Evolutionary conservation across 2,888 invertebrate genomes (phyloP).

Genomic region (Lycia hirtaria): DNA sequence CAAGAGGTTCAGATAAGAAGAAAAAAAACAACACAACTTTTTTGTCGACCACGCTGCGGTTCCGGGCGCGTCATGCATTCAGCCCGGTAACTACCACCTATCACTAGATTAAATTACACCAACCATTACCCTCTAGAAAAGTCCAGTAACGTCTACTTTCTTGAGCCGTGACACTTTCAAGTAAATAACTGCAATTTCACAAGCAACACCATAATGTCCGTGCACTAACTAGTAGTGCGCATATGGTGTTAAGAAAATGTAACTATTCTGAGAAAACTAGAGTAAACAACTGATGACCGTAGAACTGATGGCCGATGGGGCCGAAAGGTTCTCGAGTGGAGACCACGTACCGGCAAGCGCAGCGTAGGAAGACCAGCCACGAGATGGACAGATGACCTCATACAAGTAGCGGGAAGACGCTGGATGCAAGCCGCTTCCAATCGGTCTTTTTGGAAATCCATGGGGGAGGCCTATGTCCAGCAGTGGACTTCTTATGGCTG

Average conservation of each 20-base stretch:
- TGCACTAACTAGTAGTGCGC: conserved; percentile 20
- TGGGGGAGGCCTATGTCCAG: no score
- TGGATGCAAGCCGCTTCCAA: no score
- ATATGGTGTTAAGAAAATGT: conserved; percentile 23
- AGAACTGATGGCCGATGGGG: no score
- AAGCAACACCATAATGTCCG: conserved; percentile 9
- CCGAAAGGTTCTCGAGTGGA: no score
- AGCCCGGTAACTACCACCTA: conserved; percentile 1
- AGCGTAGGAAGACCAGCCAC: no score
- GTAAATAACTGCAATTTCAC: conserved; percentile 28
- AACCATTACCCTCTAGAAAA: conserved; percentile 18
- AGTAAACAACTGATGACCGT: no score
- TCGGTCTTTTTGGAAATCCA: no score
- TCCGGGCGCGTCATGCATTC: conserved; percentile 1
- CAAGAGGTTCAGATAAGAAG: no score
- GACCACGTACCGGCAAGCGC: no score
- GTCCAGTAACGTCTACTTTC: conserved; percentile 28
- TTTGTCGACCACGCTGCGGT: background rate
- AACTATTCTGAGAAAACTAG: conserved; percentile 9
- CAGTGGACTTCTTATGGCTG: no score
- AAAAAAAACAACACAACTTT: background rate
- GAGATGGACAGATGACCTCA: no score
- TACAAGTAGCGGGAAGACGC: no score
- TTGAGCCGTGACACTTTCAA: conserved; percentile 31
- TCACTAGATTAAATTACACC: conserved; percentile 1